A percentile compares a stretch with the other conserved stretches of the same genome.
Conservation (phyloP, 1,140 invertebrate species). For the Acromyrmex echinatior region DNA sequence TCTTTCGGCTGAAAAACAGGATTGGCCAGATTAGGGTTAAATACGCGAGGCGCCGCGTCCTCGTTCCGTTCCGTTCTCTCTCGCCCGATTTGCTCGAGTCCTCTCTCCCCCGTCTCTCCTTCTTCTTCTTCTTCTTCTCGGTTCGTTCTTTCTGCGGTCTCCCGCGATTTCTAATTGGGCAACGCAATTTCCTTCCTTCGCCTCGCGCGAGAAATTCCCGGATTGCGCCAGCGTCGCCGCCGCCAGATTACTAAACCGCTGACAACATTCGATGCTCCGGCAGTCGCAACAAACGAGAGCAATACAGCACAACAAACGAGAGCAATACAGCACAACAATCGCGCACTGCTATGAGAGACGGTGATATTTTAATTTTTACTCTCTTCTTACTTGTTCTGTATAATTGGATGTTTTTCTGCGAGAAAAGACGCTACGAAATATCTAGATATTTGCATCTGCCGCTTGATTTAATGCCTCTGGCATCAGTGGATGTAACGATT, state of each 20-base stretch:
- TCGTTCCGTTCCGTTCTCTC: conserved; percentile 27
- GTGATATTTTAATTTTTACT: conserved; percentile 23
- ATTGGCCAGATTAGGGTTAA: conserved; percentile 55
- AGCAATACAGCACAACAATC: conserved; percentile 19
- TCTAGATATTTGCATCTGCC: neutral
- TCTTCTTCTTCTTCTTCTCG: conserved; percentile 22
- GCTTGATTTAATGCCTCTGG: neutral
- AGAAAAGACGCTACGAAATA: neutral
- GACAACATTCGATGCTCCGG: conserved; percentile 50
- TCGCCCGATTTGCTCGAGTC: conserved; percentile 39
- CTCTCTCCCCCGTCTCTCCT: neutral
- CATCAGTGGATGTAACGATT: neutral
- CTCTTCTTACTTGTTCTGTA: neutral
- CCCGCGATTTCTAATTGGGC: conserved; percentile 82
- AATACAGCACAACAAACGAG: conserved; percentile 20
- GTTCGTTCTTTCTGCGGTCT: conserved; percentile 75
- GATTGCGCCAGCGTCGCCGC: conserved; percentile 72
- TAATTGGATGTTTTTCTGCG: neutral
- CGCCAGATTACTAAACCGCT: conserved; percentile 69
- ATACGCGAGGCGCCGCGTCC: conserved; percentile 32
- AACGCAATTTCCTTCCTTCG: conserved; percentile 83
- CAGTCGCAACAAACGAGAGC: conserved; percentile 37
- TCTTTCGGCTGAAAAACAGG: conserved; percentile 41
- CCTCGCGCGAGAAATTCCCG: conserved; percentile 79
- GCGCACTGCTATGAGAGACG: neutral